Evolutionary conservation across 2,888 invertebrate species (phyloP).

Genomic region (Blomia tropicalis): DNA sequence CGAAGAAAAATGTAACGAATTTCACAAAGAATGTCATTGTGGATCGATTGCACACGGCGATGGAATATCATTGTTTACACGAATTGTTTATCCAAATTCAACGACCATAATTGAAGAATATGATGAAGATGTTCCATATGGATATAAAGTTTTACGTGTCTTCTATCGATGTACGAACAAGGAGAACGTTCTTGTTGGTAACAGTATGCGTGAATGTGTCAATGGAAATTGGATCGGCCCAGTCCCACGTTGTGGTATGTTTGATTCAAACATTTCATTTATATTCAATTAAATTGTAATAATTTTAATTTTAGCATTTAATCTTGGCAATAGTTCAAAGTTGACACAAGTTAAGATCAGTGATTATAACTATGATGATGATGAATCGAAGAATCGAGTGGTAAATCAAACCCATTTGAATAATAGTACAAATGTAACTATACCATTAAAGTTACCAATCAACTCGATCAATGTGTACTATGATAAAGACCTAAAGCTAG

Average conservation of each 20-base stretch:
- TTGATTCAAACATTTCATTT: background rate
- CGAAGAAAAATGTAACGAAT: background rate
- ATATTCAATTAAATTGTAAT: background rate
- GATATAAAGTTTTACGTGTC: background rate
- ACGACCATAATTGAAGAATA: background rate
- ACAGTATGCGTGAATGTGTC: slow-evolving; percentile 7
- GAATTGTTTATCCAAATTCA: slow-evolving; percentile 12
- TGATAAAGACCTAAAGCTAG: background rate
- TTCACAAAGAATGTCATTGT: slow-evolving; percentile 14
- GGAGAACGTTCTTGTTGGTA: slow-evolving; percentile 6
- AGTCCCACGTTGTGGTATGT: slow-evolving; percentile 2
- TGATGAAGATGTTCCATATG: slow-evolving; percentile 3
- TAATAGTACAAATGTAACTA: background rate
- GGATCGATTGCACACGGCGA: background rate
- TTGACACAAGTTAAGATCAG: slow-evolving; percentile 1
- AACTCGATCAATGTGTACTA: background rate
- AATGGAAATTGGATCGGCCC: slow-evolving; percentile 6
- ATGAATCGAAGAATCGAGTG: background rate
- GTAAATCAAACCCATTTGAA: background rate
- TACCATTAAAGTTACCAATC: background rate
- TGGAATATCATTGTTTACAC: background rate
- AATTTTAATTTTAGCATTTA: too few relatives aligned
- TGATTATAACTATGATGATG: background rate
- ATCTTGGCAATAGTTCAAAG: background rate
- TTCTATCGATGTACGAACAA: background rate